Base-by-base conservation (phyloP, 2,113 vertebrate species). In the Nycticryphes semicollaris region DNA sequence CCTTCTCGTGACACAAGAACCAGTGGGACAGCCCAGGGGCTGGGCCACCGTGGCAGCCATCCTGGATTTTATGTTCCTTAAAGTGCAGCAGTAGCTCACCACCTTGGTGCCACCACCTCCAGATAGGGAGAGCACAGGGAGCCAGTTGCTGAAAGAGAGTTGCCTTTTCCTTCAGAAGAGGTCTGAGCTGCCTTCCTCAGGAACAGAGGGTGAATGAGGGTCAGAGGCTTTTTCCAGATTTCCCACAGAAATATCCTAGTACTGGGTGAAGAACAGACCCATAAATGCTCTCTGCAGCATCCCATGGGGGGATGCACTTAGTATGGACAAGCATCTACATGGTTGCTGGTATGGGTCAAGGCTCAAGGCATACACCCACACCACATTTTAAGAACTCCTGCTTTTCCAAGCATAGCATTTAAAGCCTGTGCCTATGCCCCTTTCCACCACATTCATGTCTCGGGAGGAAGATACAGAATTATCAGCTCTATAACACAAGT, bases 281-380 rank as follows among this genome's bases (percentile, higher is more conserved):
- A 1, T 28, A 67, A 82, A 51, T 21, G 47, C 20, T 51, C 28
- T 50, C 66, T 90, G 27, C 62, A 87, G 47, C 74, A 35, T 48
- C 54, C 50, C 27, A 31, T 1, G 1, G 2, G 20, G 20, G 22
- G 24, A 8, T 93, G n/a, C 7, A 62, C 10, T 77, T 2, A 0
- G 30, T 59, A 23, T 3, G 12, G 9, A 51, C 30, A 20, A 75
- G 28, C 24, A 28, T 45, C 47, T 51, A 20, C 48, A 68, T 51
- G 22, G 27, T 15, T 74, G 28, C 24, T 89, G 64, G 5, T 56
- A 6, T 16, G 35, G 17, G 8, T 64, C 45, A 70, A 31, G 41
- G 39, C 33, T 88, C 53, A 83, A 88, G 31, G 27, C 41, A 62
- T 14, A 35, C 24, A 45, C 1, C 3, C 9, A 18, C 25, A 9